Percentiles rank a stretch among this genome's conserved stretches.
Evolutionary conservation across 1,140 invertebrate species (phyloP).

Genomic region (Lithobius niger): DNA sequence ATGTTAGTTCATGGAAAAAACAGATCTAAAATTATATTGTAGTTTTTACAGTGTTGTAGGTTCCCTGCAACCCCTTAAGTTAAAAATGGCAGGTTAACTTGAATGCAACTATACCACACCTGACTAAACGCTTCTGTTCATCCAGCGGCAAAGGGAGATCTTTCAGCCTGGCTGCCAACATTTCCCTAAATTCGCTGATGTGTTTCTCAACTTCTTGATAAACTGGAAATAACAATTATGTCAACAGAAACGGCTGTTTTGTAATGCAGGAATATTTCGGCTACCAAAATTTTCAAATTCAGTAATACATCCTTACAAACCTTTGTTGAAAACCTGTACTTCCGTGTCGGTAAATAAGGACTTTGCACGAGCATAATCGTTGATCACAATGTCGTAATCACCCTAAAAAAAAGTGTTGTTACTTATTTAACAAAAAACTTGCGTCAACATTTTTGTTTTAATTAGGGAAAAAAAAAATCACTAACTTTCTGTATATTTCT

Average conservation of each 20-base stretch:
- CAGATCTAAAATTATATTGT: too few species aligned
- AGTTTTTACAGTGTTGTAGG: too few species aligned
- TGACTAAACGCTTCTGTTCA: conserved; percentile 83
- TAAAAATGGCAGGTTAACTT: neutral
- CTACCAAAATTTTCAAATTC: conserved; percentile 9
- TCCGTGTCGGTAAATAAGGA: conserved; percentile 93
- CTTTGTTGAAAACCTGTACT: conserved; percentile 53
- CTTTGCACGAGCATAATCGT: conserved; percentile 91
- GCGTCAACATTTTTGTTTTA: neutral
- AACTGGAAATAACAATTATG: conserved; percentile 44
- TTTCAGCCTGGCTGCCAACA: conserved; percentile 66
- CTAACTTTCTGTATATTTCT: conserved; percentile 67
- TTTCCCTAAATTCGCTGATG: conserved; percentile 63
- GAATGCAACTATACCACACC: conserved; percentile 31
- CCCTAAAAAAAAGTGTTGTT: conserved; percentile 44
- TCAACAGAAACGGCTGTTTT: too few species aligned
- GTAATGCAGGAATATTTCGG: conserved; percentile 4
- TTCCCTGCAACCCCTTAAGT: too few species aligned
- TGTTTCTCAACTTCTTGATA: conserved; percentile 78
- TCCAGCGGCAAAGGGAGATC: conserved; percentile 78
- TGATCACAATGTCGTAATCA: conserved; percentile 95
- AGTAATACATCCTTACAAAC: conserved; percentile 25
- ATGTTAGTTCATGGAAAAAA: too few species aligned
- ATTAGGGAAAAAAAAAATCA: conserved; percentile 2
- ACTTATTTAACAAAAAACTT: too few species aligned